A percentile compares a stretch with the other conserved stretches of the same genome.
Conservation (phyloP, 2,888 invertebrate genomes). For the Podotricha telesiphe region DNA sequence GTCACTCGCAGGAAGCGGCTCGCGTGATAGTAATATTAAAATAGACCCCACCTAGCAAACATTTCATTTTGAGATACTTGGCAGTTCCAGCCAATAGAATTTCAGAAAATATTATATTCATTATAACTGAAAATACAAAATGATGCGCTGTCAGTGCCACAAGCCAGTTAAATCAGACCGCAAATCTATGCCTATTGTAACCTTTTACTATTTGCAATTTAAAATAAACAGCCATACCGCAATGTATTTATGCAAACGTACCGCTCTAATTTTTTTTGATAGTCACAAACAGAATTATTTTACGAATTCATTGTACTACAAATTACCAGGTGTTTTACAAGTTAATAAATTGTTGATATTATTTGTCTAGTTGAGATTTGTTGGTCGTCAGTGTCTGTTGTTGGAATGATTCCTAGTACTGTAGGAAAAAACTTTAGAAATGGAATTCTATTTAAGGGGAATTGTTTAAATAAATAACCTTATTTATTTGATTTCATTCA, state of each 20-base stretch:
- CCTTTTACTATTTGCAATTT: constrained; percentile 41
- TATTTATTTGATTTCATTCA: too few relatives aligned
- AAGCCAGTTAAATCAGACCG: constrained; percentile 40
- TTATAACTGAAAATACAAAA: constrained; percentile 32
- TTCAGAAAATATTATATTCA: constrained; percentile 19
- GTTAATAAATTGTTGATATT: not conserved
- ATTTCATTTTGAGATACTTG: constrained; percentile 6
- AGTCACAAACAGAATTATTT: constrained; percentile 1
- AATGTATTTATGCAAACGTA: constrained; percentile 21
- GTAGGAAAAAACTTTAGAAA: not conserved
- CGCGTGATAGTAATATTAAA: constrained; percentile 42
- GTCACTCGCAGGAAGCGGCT: constrained; percentile 43
- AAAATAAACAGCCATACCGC: constrained; percentile 40
- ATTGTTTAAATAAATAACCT: too few relatives aligned
- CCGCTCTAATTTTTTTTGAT: constrained; percentile 5
- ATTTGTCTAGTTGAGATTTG: not conserved
- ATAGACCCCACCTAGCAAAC: constrained; percentile 30
- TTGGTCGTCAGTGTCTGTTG: not conserved
- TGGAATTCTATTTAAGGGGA: not conserved
- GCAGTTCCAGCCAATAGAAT: constrained; percentile 16
- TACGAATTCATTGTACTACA: not conserved
- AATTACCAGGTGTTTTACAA: not conserved
- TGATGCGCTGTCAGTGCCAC: constrained; percentile 33
- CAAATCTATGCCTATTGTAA: constrained; percentile 44
- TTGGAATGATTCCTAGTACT: not conserved